Evolutionary conservation across 2,888 invertebrate species (phyloP).

Genomic region (Cotesia congregata): DNA sequence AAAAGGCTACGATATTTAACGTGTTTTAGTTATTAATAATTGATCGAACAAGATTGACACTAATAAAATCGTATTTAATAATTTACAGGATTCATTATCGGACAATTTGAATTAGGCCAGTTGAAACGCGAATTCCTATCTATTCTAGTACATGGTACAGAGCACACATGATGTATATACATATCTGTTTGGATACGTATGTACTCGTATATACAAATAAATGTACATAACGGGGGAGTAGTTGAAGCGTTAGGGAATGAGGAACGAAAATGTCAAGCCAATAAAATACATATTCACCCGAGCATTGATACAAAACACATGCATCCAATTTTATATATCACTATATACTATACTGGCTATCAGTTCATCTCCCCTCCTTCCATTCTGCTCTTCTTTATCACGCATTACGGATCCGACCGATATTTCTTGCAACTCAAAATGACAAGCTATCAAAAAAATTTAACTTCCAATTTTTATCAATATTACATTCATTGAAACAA

Average conservation of each 20-base stretch:
- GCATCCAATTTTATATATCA: conserved; percentile 11
- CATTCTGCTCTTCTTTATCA: not conserved
- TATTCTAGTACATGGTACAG: not conserved
- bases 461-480: no score
- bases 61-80: not conserved
- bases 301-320: conserved; percentile 30
- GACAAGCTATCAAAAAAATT: no score
- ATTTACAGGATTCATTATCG: not conserved
- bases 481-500: no score
- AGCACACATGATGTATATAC: not conserved
- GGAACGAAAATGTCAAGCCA: conserved; percentile 37
- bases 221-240: not conserved
- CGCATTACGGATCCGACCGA: no score
- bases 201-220: not conserved
- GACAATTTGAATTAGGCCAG: not conserved
- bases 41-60: not conserved
- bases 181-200: not conserved
- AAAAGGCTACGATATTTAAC: not conserved
- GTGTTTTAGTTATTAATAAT: no score
- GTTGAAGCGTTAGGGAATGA: conserved; percentile 11
- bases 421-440: no score
- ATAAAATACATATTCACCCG: conserved; percentile 35
- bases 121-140: not conserved
- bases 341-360: not conserved
- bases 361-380: not conserved